Percentiles rank a stretch among this genome's conserved stretches.
Conservation (phyloP, 2,888 invertebrate species). For the Drosophila borborema region DNA sequence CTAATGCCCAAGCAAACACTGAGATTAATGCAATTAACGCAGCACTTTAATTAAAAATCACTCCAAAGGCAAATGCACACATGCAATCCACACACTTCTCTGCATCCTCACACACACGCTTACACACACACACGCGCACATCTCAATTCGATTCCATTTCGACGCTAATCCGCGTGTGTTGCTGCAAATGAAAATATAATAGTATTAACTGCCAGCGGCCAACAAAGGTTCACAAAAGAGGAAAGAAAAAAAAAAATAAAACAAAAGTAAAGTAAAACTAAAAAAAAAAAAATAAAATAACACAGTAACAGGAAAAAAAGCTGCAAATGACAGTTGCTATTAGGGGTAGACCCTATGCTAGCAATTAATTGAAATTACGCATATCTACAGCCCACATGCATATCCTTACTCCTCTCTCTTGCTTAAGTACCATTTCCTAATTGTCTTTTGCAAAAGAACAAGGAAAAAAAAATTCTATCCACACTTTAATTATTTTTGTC, state of each 20-base stretch:
- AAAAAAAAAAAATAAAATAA: slow-evolving; percentile 32
- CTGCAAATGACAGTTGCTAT: slow-evolving; percentile 25
- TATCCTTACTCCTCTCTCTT: not conserved
- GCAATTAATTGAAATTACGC: slow-evolving; percentile 65
- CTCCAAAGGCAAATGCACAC: slow-evolving; percentile 45
- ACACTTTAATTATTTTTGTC: slow-evolving; percentile 78
- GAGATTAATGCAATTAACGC: slow-evolving; percentile 79
- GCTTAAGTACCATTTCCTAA: slow-evolving; percentile 71
- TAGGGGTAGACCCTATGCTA: slow-evolving; percentile 23
- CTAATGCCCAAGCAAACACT: slow-evolving; percentile 52
- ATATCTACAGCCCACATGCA: slow-evolving; percentile 24
- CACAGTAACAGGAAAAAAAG: slow-evolving; percentile 32
- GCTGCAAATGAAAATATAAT: slow-evolving; percentile 76
- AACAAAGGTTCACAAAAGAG: slow-evolving; percentile 43
- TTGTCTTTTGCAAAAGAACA: slow-evolving; percentile 64
- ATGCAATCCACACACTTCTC: slow-evolving; percentile 16
- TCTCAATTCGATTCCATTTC: slow-evolving; percentile 54
- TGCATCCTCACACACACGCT: not conserved
- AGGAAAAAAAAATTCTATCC: slow-evolving; percentile 56
- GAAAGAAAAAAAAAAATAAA: not conserved
- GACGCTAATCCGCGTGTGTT: slow-evolving; percentile 68
- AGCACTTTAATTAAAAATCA: slow-evolving; percentile 76
- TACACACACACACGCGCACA: not conserved
- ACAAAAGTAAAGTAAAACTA: slow-evolving; percentile 5
- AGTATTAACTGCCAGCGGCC: slow-evolving; percentile 56